Conservation (phyloP, 2,797 vertebrate species). For the Champsocephalus esox region DNA sequence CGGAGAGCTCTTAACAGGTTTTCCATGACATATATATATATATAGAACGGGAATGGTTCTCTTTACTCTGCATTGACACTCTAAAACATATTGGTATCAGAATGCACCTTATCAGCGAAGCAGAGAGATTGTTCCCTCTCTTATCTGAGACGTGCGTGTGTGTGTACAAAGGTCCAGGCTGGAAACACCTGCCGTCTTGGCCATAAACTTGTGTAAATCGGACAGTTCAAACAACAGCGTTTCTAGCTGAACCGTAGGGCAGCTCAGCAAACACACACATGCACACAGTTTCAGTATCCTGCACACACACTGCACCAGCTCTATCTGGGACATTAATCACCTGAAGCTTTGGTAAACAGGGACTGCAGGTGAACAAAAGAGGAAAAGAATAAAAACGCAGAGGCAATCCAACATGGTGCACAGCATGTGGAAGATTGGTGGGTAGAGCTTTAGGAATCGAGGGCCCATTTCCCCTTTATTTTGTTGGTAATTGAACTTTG, state of each 20-base stretch:
- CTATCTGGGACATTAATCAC: slow-evolving; percentile 91
- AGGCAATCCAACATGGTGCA: slow-evolving; percentile 89
- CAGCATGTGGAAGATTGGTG: slow-evolving; percentile 92
- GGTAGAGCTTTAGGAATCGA: slow-evolving; percentile 88
- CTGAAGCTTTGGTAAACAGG: slow-evolving; percentile 93
- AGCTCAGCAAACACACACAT: slow-evolving; percentile 85
- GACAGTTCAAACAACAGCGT: slow-evolving; percentile 91
- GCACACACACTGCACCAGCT: slow-evolving; percentile 43
- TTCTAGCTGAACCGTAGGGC: slow-evolving; percentile 80
- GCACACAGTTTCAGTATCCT: slow-evolving; percentile 35
- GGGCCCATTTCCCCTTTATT: slow-evolving; percentile 91
- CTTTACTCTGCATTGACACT: background rate
- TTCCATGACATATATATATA: slow-evolving; percentile 12
- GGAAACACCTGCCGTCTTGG: slow-evolving; percentile 89
- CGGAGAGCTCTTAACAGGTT: slow-evolving; percentile 33
- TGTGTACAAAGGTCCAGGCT: slow-evolving; percentile 79
- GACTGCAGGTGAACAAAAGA: slow-evolving; percentile 84
- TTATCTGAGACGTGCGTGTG: slow-evolving; percentile 69
- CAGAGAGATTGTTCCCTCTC: slow-evolving; percentile 33
- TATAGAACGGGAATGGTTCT: slow-evolving; percentile 2
- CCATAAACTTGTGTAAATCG: slow-evolving; percentile 86
- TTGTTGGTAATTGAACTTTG: slow-evolving; percentile 97
- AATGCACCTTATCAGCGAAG: slow-evolving; percentile 44
- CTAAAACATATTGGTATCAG: slow-evolving; percentile 35
- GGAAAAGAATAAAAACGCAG: slow-evolving; percentile 75